Conservation (phyloP, 2,797 vertebrate genomes). For the Apogon talboti region DNA sequence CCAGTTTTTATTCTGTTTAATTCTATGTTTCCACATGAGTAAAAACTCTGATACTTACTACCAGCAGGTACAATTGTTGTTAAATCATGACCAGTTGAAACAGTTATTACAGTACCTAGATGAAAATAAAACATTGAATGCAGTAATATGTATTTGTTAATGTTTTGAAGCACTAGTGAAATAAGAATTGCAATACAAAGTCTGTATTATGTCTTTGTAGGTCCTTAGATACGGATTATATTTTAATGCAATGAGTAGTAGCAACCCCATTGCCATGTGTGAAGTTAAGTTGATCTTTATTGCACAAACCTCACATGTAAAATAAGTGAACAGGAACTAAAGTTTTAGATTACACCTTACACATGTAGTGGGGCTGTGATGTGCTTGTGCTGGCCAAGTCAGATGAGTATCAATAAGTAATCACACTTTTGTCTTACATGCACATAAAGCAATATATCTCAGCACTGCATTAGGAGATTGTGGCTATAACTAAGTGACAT, state of each 20-base stretch:
- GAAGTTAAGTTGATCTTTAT: constrained; percentile 8
- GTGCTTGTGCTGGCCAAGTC: constrained; percentile 8
- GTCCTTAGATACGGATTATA: constrained; percentile 13
- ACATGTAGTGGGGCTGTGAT: constrained; percentile 1
- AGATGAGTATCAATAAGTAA: constrained; percentile 33
- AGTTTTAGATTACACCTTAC: background rate
- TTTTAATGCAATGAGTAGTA: constrained; percentile 28
- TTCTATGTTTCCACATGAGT: constrained; percentile 37
- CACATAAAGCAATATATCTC: constrained; percentile 42
- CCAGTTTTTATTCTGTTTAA: constrained; percentile 40
- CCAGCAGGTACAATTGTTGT: constrained; percentile 15
- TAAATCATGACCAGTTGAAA: constrained; percentile 12
- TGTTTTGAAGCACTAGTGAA: background rate
- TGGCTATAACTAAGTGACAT: constrained; percentile 37
- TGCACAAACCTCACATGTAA: constrained; percentile 31
- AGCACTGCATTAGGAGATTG: constrained; percentile 39
- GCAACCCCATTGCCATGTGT: constrained; percentile 25
- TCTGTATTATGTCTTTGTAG: constrained; percentile 25
- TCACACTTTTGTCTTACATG: constrained; percentile 50
- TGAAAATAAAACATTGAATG: constrained; percentile 5
- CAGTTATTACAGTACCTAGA: constrained; percentile 18
- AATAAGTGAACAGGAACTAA: constrained; percentile 2
- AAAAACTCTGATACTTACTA: constrained; percentile 28
- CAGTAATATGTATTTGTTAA: constrained; percentile 33
- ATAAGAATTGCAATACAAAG: constrained; percentile 30